Percentiles rank a stretch among this genome's conserved stretches.
Conservation (phyloP, 92 coral and sea anemone genomes). For the Micromussa lordhowensis region DNA sequence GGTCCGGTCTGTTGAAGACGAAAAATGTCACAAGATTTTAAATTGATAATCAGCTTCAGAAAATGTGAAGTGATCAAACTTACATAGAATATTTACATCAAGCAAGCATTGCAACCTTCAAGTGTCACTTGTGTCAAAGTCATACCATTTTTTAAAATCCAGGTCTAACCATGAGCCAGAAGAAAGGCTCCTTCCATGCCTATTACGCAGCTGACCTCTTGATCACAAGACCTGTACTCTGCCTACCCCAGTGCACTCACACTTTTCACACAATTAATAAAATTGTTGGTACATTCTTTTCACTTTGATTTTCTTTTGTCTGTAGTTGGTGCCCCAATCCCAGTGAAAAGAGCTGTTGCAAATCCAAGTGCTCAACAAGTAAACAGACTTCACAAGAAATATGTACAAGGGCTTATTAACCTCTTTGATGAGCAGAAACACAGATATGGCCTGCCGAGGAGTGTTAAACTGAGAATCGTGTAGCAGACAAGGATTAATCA, state of each 20-base stretch:
- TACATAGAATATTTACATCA: no score
- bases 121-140: no score
- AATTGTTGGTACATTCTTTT: no score
- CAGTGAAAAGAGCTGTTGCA: constrained; percentile 82
- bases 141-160: not conserved
- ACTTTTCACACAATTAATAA: not conserved
- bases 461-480: constrained; percentile 71
- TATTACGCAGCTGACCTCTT: not conserved
- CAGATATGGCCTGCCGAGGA: constrained; percentile 85
- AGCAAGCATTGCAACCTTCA: no score
- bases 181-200: not conserved
- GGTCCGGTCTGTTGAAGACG: no score
- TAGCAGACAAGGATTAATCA: not conserved
- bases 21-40: no score
- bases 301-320: not conserved
- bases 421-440: constrained; percentile 85
- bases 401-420: constrained; percentile 74
- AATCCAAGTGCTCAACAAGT: constrained; percentile 80
- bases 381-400: constrained; percentile 81
- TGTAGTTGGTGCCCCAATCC: constrained; percentile 96
- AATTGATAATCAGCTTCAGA: no score
- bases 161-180: not conserved
- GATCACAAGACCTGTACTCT: not conserved
- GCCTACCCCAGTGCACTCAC: not conserved
- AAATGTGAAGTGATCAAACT: no score